Evolutionary conservation across 2,888 invertebrate species (phyloP).

Genomic region (Conchocele bisecta): DNA sequence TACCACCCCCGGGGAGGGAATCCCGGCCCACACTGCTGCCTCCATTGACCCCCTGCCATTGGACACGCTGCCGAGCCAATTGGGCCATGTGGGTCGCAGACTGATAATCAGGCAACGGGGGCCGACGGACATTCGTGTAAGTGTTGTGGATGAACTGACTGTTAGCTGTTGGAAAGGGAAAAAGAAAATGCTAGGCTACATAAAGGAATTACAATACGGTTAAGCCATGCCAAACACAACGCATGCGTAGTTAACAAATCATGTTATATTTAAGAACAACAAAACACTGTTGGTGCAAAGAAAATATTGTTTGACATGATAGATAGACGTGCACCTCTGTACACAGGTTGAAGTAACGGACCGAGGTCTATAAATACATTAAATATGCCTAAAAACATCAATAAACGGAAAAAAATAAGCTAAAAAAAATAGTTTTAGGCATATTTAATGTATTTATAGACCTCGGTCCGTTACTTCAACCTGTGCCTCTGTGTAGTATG

Average conservation of each 20-base stretch:
- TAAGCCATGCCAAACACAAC: not conserved
- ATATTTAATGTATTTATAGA: too few relatives aligned
- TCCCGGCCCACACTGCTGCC: too few relatives aligned
- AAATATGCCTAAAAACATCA: too few relatives aligned
- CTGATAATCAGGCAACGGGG: slow-evolving; percentile 89
- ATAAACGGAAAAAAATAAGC: too few relatives aligned
- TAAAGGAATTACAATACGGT: slow-evolving; percentile 2
- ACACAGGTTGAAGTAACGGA: too few relatives aligned
- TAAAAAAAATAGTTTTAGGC: too few relatives aligned
- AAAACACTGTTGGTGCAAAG: not conserved
- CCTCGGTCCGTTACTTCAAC: too few relatives aligned
- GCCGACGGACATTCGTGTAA: slow-evolving; percentile 85
- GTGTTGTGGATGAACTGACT: slow-evolving; percentile 73
- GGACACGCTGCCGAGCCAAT: slow-evolving; percentile 83
- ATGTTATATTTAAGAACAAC: not conserved
- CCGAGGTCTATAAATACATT: too few relatives aligned
- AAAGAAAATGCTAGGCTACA: slow-evolving; percentile 10
- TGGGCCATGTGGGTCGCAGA: slow-evolving; percentile 92
- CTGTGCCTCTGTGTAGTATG: too few relatives aligned
- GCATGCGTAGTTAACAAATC: not conserved
- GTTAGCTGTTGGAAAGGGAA: slow-evolving; percentile 66
- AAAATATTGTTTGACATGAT: too few relatives aligned
- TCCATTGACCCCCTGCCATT: slow-evolving; percentile 84
- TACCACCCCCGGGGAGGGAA: too few relatives aligned
- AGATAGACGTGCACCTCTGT: too few relatives aligned